phyloP scores from a whole-genome alignment of 1,140 invertebrate species.

The Drosophila nasuta region DNA sequence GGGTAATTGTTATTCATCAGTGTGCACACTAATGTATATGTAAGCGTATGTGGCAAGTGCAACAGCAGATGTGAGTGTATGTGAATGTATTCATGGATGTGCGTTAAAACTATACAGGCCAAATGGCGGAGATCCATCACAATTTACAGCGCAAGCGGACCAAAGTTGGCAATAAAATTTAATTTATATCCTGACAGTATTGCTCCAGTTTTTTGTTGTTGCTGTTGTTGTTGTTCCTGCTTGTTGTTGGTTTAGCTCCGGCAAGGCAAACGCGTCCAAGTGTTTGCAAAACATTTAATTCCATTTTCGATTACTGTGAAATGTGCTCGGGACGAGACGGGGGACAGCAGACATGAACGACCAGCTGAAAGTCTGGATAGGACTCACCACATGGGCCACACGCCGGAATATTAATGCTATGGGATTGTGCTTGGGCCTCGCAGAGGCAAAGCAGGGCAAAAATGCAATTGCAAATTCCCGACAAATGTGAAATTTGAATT shows the following conservation, averaged over 20 bases:
- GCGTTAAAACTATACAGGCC: slow-evolving; percentile 33
- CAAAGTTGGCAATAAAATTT: slow-evolving; percentile 60
- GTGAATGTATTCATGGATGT: slow-evolving; percentile 10
- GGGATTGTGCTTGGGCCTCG: neutral
- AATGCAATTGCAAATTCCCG: slow-evolving; percentile 51
- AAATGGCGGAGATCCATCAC: slow-evolving; percentile 57
- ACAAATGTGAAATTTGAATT: slow-evolving; percentile 65
- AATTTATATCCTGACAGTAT: slow-evolving; percentile 48
- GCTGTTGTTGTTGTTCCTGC: neutral
- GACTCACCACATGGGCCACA: slow-evolving; percentile 38
- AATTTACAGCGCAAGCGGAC: slow-evolving; percentile 50
- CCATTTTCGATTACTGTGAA: slow-evolving; percentile 57
- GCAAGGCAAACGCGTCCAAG: slow-evolving; percentile 37
- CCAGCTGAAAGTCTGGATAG: neutral
- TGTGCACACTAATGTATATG: slow-evolving; percentile 26
- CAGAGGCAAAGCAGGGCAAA: slow-evolving; percentile 7
- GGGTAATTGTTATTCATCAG: slow-evolving; percentile 44
- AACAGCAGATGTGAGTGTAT: neutral
- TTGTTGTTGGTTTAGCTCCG: slow-evolving; percentile 3
- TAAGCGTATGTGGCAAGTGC: neutral
- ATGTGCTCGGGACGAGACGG: neutral
- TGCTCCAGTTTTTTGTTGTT: slow-evolving; percentile 12
- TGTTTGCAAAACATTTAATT: slow-evolving; percentile 66
- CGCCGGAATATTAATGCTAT: slow-evolving; percentile 36
- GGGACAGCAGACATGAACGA: neutral